Base-by-base conservation (phyloP, 2,113 vertebrate genomes). In the Cyanistes caeruleus region DNA sequence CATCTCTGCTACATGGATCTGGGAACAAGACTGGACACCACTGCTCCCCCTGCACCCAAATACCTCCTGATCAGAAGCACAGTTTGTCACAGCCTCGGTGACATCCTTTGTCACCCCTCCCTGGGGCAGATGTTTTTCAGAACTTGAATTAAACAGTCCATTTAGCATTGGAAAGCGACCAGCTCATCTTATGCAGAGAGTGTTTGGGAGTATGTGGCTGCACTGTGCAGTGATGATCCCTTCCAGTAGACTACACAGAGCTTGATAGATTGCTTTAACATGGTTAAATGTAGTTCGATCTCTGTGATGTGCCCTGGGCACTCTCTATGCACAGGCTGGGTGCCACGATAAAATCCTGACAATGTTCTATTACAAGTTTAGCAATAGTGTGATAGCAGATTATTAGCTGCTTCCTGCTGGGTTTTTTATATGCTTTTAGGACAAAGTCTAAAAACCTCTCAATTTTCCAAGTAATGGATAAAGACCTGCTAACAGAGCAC, bases 201-300 rank as follows among this genome's bases (percentile, higher is more conserved):
- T n/a, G 37, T n/a, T 15, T 4, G 4, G 28, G 46, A 79, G 17
- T 60, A 48, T 0, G 2, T 3, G 41, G 52, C 41, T 59, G 62
- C 67, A n/a, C 6, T 41, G 13, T 15, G n/a, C 60, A 76, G 46
- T 0, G 15, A 30, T 6, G 82, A 85, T 81, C 63, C 52, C 48
- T 88, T 87, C 39, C 51, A 33, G 70, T 15, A 92, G 84, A 64
- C 55, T 3, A 55, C 80, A 39, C 77, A 68, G 72, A 35, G 79
- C 27, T 89, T 23, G 3, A 97, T 96, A 87, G 62, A 94, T 93
- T 51, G 60, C 85, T 95, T 91, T 93, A 92, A 92, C 1, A 35
- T 35, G 59, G 56, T 96, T 97, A 97, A 98, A 93, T 35, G 85
- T 68, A 65, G 44, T 96, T 98, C 75, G 78, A 97, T 95, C 49